Percentiles rank a stretch among this genome's conserved stretches.
phyloP scores from a whole-genome alignment of 2,888 invertebrate genomes.

The Lomographa bimaculata region DNA sequence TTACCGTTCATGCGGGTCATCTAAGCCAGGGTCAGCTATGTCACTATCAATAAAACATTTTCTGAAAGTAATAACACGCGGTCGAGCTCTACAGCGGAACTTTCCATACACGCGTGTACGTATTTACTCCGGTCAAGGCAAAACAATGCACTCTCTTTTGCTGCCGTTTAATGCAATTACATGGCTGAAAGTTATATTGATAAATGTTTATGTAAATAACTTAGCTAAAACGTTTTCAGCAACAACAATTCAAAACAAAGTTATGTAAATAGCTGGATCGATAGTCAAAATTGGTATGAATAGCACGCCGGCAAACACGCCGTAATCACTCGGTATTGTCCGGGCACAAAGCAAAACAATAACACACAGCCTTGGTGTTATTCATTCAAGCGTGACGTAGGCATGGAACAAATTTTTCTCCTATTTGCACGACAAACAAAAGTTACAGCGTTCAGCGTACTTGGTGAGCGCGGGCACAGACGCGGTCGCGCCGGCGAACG shows the following conservation, averaged over 20 bases:
- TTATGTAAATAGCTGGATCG: constrained; percentile 29
- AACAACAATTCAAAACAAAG: constrained; percentile 2
- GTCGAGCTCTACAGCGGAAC: no score
- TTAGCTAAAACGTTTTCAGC: no score
- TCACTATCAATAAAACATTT: no score
- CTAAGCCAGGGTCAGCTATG: no score
- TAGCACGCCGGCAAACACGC: constrained; percentile 32
- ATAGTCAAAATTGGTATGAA: constrained; percentile 32
- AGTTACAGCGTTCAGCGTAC: constrained; percentile 52
- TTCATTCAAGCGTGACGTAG: constrained; percentile 73
- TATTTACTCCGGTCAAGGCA: no score
- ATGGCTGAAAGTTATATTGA: no score
- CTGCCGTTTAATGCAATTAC: no score
- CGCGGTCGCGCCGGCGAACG: constrained; percentile 56
- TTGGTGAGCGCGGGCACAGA: constrained; percentile 44
- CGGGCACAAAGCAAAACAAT: constrained; percentile 56
- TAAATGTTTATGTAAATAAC: no score
- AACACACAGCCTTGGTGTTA: constrained; percentile 67
- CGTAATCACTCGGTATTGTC: constrained; percentile 48
- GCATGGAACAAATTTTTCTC: constrained; percentile 71
- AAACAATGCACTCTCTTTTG: no score
- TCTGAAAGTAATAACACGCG: no score
- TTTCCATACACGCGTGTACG: no score
- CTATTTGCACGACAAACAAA: constrained; percentile 71
- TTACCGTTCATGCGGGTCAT: no score